Evolutionary conservation across 1,140 invertebrate species (phyloP).

Genomic region (Nomia melanderi): DNA sequence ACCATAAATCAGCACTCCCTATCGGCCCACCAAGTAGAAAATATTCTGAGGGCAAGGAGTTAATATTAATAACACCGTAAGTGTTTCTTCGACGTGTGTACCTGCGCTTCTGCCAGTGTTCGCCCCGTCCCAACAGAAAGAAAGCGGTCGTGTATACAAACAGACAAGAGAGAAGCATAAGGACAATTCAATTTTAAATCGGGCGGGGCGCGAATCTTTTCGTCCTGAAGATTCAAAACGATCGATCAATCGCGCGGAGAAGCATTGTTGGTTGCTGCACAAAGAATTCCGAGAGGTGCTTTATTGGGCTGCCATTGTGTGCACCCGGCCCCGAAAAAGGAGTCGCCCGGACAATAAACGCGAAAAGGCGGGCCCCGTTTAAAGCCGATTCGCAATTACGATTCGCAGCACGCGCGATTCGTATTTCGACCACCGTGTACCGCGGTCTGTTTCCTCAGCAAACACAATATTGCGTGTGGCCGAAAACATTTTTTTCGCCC

Average conservation of each 20-base stretch:
- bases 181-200: background rate
- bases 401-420: slow-evolving; percentile 39
- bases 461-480: slow-evolving; percentile 63
- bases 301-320: slow-evolving; percentile 20
- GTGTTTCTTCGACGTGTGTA: background rate
- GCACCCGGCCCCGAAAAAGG: slow-evolving; percentile 3
- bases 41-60: background rate
- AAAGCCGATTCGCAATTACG: too few relatives aligned
- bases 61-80: background rate
- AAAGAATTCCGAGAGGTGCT: background rate
- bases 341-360: background rate
- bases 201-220: background rate
- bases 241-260: slow-evolving; percentile 1
- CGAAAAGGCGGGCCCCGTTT: background rate
- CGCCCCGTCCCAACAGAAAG: too few relatives aligned
- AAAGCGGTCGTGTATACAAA: too few relatives aligned
- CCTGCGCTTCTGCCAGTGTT: background rate
- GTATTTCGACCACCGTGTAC: slow-evolving; percentile 28
- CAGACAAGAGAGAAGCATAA: too few relatives aligned
- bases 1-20: slow-evolving; percentile 5
- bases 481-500: slow-evolving; percentile 49
- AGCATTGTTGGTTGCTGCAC: background rate
- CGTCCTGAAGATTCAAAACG: background rate
- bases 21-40: background rate
- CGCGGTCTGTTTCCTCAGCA: slow-evolving; percentile 55